Conservation (phyloP, 2,797 vertebrate species). For the Trichosurus vulpecula region DNA sequence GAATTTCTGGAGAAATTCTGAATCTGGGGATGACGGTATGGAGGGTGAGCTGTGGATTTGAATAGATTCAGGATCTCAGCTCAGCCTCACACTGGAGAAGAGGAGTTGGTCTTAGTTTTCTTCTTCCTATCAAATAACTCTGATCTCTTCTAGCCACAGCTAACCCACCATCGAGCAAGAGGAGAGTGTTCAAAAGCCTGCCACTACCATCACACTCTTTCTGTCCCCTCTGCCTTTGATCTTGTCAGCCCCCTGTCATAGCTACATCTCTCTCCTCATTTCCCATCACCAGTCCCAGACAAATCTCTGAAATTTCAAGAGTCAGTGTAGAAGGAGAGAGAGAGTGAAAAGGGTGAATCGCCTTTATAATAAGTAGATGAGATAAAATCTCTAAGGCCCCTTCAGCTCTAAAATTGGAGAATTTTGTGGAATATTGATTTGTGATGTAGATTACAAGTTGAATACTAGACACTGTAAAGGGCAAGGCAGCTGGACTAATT, state of each 20-base stretch:
- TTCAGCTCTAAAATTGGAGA: accelerated
- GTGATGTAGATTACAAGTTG: no score
- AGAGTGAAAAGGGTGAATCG: background rate
- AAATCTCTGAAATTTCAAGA: background rate
- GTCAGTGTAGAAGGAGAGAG: background rate
- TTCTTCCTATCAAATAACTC: background rate
- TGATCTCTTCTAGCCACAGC: background rate
- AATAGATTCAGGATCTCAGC: background rate
- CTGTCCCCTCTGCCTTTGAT: background rate
- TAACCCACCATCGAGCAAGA: background rate
- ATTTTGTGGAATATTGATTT: accelerated
- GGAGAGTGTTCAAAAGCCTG: background rate
- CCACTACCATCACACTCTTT: background rate
- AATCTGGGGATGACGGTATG: background rate
- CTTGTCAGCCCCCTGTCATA: background rate
- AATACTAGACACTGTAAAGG: accelerated
- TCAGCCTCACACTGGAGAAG: background rate
- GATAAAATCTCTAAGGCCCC: no score
- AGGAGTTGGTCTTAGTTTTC: background rate
- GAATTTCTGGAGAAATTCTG: background rate
- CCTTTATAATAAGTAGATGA: no score
- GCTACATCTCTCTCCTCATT: background rate
- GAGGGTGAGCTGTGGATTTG: background rate
- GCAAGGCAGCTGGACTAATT: background rate
- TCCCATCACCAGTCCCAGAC: background rate